Evolutionary conservation across 1,140 invertebrate species (phyloP).

Genomic region (Campodea augens): DNA sequence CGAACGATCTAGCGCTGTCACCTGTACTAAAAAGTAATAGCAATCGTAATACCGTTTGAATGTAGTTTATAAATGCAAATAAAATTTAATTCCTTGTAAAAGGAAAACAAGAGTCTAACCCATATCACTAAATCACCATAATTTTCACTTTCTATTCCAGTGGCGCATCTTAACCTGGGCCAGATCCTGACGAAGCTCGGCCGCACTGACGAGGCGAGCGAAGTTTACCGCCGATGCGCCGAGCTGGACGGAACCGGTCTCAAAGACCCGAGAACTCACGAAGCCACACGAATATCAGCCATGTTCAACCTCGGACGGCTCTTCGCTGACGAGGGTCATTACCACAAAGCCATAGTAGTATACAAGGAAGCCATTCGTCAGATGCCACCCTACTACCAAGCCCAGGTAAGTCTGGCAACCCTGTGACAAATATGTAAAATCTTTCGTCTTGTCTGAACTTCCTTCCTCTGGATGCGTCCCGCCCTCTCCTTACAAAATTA

Average conservation of each 20-base stretch:
- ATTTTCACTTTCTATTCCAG: constrained; percentile 40
- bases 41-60: no score
- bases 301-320: constrained; percentile 77
- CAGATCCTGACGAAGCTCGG: constrained; percentile 65
- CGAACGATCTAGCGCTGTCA: no score
- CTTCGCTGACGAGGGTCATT: constrained; percentile 65
- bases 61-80: no score
- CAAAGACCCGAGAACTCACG: constrained; percentile 74
- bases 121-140: no score
- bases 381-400: constrained; percentile 58
- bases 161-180: constrained; percentile 88
- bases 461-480: background rate
- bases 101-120: no score
- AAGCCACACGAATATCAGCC: constrained; percentile 71
- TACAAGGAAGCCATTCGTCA: constrained; percentile 69
- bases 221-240: constrained; percentile 59
- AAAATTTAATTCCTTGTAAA: no score
- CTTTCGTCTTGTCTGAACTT: background rate
- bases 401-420: constrained; percentile 37
- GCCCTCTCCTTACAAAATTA: background rate
- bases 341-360: constrained; percentile 65
- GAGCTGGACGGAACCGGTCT: constrained; percentile 65
- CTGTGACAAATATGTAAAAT: no score
- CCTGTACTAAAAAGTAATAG: no score
- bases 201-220: constrained; percentile 58